Evolutionary conservation across 2,797 vertebrate species (phyloP).

Genomic region (Enteromius viviparus): DNA sequence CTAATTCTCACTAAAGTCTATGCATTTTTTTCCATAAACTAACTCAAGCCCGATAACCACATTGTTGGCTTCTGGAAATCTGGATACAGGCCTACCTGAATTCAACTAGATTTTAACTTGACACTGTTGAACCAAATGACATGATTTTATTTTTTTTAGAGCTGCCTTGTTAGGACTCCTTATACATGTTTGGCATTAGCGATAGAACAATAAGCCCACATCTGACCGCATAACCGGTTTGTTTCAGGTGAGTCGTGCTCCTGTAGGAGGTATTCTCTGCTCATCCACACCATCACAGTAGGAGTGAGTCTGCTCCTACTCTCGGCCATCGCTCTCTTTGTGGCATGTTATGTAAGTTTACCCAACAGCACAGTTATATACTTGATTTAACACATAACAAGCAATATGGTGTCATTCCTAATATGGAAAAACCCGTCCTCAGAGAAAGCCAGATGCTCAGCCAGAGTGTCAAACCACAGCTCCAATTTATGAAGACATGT

Average conservation of each 20-base stretch:
- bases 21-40: no score
- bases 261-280: constrained; percentile 61
- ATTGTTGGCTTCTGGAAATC: neutral
- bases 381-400: neutral
- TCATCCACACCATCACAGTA: constrained; percentile 66
- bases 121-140: neutral
- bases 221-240: constrained; percentile 33
- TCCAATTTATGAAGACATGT: constrained; percentile 69
- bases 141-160: neutral
- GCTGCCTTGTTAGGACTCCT: neutral
- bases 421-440: neutral
- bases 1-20: no score
- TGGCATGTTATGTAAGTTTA: constrained; percentile 68
- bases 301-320: constrained; percentile 65
- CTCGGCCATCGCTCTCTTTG: constrained; percentile 56
- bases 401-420: neutral
- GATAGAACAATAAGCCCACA: neutral
- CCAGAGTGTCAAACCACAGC: constrained; percentile 20
- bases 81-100: neutral
- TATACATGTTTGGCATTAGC: neutral
- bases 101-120: neutral
- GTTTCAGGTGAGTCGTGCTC: constrained; percentile 59
- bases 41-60: neutral
- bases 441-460: constrained; percentile 35
- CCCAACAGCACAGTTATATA: neutral